Evolutionary conservation across 2,113 vertebrate species (phyloP), one percentile per base, ranked within the genome.

Genomic region (Onychorhynchus coronatus): DNA sequence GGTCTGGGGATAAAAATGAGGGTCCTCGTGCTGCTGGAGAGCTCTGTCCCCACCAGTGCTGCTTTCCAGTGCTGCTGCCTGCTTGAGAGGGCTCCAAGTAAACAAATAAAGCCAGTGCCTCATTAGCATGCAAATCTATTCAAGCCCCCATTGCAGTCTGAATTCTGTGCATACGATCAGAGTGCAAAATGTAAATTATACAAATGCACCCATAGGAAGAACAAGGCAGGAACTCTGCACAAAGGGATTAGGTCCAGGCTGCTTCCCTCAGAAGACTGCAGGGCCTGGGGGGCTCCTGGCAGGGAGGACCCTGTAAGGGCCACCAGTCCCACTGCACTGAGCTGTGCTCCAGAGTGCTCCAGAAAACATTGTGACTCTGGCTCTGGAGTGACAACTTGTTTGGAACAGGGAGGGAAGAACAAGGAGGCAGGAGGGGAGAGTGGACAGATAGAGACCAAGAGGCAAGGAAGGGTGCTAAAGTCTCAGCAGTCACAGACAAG

Each of bases 41-140:
- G 28, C 71, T 65, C 53, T 33, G 31, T 33, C 68, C 35, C 49
- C 85, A n/a, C 14, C 7, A 30, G 35, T 87, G 66, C 25, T 91
- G 75, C 93, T 92, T 86, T 47, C 49, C 93, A 62, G 49, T 78
- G 81, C 49, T 65, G 80, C 65, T 88, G 95, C 92, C 89, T 96
- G 95, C 87, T 91, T 65, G 71, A 94, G 94, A 97, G 95, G 95
- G 66, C 85, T 96, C 97, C 97, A 98, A 97, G 98, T 12, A 95
- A 92, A 90, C 90, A 95, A 96, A 96, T 96, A 96, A 96, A 95
- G 77, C 77, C 87, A 62, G 27, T 8, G 21, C 87, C 88, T 98
- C 83, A 96, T 98, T 97, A 98, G 97, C 97, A 98, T 98, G 98
- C 97, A 98, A 98, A 98, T 98, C 75, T 95, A 98, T 97, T 97